Evolutionary conservation across 2,113 vertebrate species (phyloP).

Genomic region (Rostratula benghalensis): DNA sequence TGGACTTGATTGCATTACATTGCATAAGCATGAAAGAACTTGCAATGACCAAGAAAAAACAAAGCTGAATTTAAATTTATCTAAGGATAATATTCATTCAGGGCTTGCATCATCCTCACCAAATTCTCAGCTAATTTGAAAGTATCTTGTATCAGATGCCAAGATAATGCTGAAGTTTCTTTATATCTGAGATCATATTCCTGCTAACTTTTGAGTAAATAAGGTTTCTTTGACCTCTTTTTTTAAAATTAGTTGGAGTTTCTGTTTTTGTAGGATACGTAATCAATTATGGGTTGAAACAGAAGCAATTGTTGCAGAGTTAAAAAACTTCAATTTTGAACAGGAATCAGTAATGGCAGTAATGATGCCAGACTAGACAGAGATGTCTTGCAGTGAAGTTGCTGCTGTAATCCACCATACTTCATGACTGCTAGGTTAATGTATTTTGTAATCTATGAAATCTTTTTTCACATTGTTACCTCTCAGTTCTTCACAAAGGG

Average conservation of each 20-base stretch:
- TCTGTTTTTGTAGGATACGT: not conserved
- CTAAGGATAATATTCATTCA: not conserved
- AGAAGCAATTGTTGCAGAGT: not conserved
- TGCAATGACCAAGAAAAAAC: not conserved
- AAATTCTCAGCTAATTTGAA: not conserved
- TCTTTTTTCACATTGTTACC: not conserved
- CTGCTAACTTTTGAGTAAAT: not conserved
- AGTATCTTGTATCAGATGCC: not conserved
- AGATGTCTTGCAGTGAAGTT: not conserved
- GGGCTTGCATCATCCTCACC: not conserved
- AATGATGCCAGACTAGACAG: not conserved
- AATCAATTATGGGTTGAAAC: not conserved
- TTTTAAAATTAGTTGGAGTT: not conserved
- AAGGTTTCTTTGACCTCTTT: not conserved
- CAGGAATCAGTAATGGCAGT: not conserved
- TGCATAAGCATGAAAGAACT: not conserved
- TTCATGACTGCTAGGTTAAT: not conserved
- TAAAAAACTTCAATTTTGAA: not conserved
- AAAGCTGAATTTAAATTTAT: not conserved
- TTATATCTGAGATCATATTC: not conserved
- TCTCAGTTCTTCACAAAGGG: not conserved
- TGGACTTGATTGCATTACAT: not conserved
- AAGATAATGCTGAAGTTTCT: not conserved
- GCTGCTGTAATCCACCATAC: not conserved
- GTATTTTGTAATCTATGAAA: not conserved